Percentiles rank a stretch among this genome's conserved stretches.
Conservation (phyloP, 2,888 invertebrate genomes). For the Latrodectus hesperus region DNA sequence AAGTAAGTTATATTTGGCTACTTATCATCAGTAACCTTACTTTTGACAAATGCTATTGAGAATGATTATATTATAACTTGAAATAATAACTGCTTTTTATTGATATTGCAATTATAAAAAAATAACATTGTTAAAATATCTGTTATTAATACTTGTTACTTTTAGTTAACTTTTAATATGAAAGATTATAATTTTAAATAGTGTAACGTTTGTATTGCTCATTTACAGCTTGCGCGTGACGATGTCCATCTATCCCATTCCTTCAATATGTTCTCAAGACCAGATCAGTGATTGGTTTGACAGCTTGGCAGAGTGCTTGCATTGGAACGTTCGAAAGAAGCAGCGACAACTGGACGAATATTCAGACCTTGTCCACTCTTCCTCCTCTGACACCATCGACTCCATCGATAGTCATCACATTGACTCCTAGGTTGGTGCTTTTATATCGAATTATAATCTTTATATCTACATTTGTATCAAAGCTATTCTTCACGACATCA, state of each 20-base stretch:
- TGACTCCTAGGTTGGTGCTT: neutral
- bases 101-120: no score
- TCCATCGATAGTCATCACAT: constrained; percentile 79
- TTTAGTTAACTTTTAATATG: no score
- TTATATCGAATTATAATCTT: no score
- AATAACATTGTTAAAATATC: no score
- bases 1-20: no score
- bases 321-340: constrained; percentile 97
- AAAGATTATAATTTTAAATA: neutral
- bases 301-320: constrained; percentile 94
- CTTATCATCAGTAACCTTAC: no score
- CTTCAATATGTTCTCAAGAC: constrained; percentile 95
- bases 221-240: constrained; percentile 89
- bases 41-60: no score
- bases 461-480: no score
- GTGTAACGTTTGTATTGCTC: neutral
- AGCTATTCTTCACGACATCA: no score
- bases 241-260: constrained; percentile 96
- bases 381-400: constrained; percentile 87
- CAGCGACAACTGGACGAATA: constrained; percentile 91
- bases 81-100: no score
- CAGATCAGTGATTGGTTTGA: constrained; percentile 99
- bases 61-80: no score
- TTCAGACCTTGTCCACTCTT: constrained; percentile 80
- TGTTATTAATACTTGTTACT: no score